Conservation (phyloP, 2,888 invertebrate species). For the Agrotis exclamationis region DNA sequence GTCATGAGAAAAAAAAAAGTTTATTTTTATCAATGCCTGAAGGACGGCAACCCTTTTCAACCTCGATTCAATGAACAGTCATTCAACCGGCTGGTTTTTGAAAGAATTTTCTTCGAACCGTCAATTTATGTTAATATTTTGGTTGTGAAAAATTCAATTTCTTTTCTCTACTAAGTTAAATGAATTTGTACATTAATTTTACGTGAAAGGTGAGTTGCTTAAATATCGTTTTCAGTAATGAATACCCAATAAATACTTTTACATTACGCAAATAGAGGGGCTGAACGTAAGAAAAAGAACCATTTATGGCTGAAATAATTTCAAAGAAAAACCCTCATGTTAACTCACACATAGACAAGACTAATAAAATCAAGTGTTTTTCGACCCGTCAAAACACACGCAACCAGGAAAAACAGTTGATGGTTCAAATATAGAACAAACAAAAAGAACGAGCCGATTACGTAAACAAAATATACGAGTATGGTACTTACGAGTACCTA, state of each 20-base stretch:
- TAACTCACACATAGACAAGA: slow-evolving; percentile 2
- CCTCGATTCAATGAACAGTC: slow-evolving; percentile 51
- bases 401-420: slow-evolving; percentile 52
- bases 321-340: background rate
- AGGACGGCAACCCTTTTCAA: slow-evolving; percentile 60
- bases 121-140: slow-evolving; percentile 54
- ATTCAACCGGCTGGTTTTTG: slow-evolving; percentile 36
- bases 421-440: slow-evolving; percentile 64
- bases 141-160: slow-evolving; percentile 45
- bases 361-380: slow-evolving; percentile 26
- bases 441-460: slow-evolving; percentile 65
- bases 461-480: slow-evolving; percentile 74
- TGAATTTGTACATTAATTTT: slow-evolving; percentile 41
- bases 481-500: slow-evolving; percentile 61
- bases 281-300: background rate
- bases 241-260: background rate
- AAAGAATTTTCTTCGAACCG: slow-evolving; percentile 52
- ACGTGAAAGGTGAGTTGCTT: slow-evolving; percentile 6
- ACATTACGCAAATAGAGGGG: background rate
- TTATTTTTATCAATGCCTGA: slow-evolving; percentile 56
- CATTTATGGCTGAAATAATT: background rate
- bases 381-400: slow-evolving; percentile 39
- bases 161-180: slow-evolving; percentile 11
- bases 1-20: slow-evolving; percentile 27
- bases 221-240: slow-evolving; percentile 11